Conservation (phyloP, 2,888 invertebrate species). For the Ennomos quercinarius region DNA sequence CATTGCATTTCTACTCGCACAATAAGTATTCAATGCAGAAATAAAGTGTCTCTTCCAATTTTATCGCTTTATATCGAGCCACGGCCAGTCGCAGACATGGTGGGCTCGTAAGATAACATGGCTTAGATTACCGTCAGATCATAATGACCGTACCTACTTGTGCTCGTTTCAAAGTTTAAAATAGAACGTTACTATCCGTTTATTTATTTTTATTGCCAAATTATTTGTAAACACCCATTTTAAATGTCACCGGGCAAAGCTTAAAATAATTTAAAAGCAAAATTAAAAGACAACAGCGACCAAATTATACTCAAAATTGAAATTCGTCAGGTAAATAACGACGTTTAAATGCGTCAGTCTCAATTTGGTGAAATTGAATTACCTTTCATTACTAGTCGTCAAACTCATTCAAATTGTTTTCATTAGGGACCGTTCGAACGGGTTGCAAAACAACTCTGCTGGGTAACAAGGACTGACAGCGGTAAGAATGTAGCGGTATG, state of each 20-base stretch:
- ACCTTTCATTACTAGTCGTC: slow-evolving; percentile 14
- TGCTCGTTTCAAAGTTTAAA: too few relatives aligned
- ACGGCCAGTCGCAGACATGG: too few relatives aligned
- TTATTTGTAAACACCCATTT: neutral
- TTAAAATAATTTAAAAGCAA: neutral
- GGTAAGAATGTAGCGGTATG: neutral
- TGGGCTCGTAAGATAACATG: too few relatives aligned
- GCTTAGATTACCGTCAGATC: too few relatives aligned
- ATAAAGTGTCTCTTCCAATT: too few relatives aligned
- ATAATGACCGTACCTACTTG: too few relatives aligned
- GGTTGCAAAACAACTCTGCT: slow-evolving; percentile 4
- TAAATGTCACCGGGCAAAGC: neutral
- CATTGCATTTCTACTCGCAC: too few relatives aligned
- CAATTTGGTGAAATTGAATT: slow-evolving; percentile 19
- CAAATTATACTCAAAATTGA: slow-evolving; percentile 4
- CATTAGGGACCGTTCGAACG: slow-evolving; percentile 3
- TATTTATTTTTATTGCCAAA: too few relatives aligned
- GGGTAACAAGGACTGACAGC: slow-evolving; percentile 1
- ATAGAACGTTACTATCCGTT: too few relatives aligned
- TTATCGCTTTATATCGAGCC: too few relatives aligned
- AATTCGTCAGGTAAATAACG: slow-evolving; percentile 18
- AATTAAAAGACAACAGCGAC: slow-evolving; percentile 7
- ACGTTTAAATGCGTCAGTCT: slow-evolving; percentile 16
- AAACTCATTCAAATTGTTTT: slow-evolving; percentile 22
- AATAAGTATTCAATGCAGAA: too few relatives aligned